These are phyloP conservation scores for Archips crataeganus DNA, from an alignment of 2,888 invertebrate genomes.

Conservation along the genomic window DNA sequence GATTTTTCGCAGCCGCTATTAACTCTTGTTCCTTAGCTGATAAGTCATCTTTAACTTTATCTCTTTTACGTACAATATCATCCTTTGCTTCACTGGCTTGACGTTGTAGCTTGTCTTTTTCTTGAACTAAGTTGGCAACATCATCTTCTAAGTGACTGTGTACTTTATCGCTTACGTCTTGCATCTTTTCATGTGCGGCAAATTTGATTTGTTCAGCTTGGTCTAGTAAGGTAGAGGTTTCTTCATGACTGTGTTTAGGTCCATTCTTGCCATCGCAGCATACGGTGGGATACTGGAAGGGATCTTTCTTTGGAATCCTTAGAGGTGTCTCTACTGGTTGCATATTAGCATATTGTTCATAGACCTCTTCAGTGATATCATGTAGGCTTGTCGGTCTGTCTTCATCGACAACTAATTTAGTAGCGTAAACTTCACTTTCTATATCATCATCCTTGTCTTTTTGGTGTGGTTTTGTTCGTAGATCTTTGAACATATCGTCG, in stretches of 20 bases:
- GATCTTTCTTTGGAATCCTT: constrained; percentile 63
- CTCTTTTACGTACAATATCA: constrained; percentile 60
- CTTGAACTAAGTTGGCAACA: constrained; percentile 67
- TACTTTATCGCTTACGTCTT: constrained; percentile 63
- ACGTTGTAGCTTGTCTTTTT: constrained; percentile 71
- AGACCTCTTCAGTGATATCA: constrained; percentile 66
- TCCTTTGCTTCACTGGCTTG: constrained; percentile 61
- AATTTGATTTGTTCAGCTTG: constrained; percentile 78
- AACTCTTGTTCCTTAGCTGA: constrained; percentile 60
- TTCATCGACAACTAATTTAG: constrained; percentile 79
- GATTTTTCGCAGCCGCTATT: constrained; percentile 58
- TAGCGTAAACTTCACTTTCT: constrained; percentile 69
- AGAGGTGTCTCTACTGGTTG: constrained; percentile 78
- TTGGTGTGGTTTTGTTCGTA: constrained; percentile 67
- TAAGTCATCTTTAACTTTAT: constrained; percentile 58
- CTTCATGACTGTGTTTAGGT: constrained; percentile 75
- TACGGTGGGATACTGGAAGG: constrained; percentile 72
- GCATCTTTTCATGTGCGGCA: constrained; percentile 70
- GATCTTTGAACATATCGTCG: constrained; percentile 83
- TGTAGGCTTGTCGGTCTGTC: constrained; percentile 58
- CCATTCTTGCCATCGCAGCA: constrained; percentile 74
- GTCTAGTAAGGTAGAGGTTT: constrained; percentile 75
- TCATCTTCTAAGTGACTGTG: constrained; percentile 63
- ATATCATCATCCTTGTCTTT: constrained; percentile 69
- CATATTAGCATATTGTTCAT: constrained; percentile 77